Base-by-base conservation (phyloP, 2,888 invertebrate genomes). In the Trypoxylon attenuatum region DNA sequence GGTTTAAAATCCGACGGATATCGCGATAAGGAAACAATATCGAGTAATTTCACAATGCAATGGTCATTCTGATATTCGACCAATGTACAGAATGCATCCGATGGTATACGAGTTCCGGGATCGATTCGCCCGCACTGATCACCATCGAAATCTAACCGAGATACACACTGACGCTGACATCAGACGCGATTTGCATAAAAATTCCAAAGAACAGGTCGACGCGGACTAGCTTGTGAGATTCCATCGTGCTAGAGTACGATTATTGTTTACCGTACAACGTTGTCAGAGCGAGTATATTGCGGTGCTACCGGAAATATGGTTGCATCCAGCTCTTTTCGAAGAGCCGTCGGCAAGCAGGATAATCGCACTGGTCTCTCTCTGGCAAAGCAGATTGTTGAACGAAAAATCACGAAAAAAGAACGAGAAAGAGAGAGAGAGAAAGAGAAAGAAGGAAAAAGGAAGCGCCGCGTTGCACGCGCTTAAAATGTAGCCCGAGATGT, bases 21-120 rank as follows among this genome's bases (percentile, higher is more conserved):
- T 43, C 13, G 29, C 18, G 53, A 56, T 64, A 69, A 64, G 54
- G 61, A 53, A 49, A 39, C 16, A n/a, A n/a, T n/a, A 16, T 49
- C 2, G 22, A 65, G 22, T 22, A 23, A 46, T 19, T 23, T 21
- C 6, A 46, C 33, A 43, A 54, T 43, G 43, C 10, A 25, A 42
- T 6, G 13, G 8, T 5, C 5, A 49, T 16, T 22, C 41, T 5
- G 3, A 41, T 41, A 6, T 2, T n/a, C n/a, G n/a, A n/a, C n/a
- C n/a, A n/a, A n/a, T n/a, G n/a, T n/a, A n/a, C n/a, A n/a, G n/a
- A n/a, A n/a, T n/a, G n/a, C n/a, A n/a, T n/a, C n/a, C n/a, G n/a
- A n/a, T n/a, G n/a, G n/a, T n/a, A n/a, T n/a, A n/a, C n/a, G n/a
- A n/a, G n/a, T n/a, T n/a, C n/a, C n/a, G n/a, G n/a, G n/a, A n/a